Percentiles rank a stretch among this genome's conserved stretches.
Conservation (phyloP, 2,888 invertebrate species). For the Agrochola macilenta region DNA sequence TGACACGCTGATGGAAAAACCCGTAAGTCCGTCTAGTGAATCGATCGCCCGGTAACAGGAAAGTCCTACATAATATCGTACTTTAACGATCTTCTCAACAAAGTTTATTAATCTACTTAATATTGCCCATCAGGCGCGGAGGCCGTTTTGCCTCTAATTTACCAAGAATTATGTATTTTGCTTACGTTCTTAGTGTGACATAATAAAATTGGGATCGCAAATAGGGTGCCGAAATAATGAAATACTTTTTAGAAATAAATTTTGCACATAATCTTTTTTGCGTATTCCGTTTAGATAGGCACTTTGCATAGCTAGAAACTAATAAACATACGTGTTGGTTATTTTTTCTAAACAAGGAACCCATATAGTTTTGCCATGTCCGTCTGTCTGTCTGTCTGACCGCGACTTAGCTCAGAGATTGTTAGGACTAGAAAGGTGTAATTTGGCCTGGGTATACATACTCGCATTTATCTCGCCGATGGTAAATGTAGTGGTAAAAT, state of each 20-base stretch:
- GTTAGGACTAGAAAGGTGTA: too few relatives aligned
- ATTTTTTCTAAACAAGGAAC: background rate
- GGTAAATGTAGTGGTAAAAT: too few relatives aligned
- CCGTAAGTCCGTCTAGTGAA: slow-evolving; percentile 63
- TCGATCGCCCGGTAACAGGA: slow-evolving; percentile 67
- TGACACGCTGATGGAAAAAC: slow-evolving; percentile 62
- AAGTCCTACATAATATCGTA: slow-evolving; percentile 61
- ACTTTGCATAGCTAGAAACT: background rate
- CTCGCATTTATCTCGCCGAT: too few relatives aligned
- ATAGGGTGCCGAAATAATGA: slow-evolving; percentile 21
- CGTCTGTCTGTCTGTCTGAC: too few relatives aligned
- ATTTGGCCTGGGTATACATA: too few relatives aligned
- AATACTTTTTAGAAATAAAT: slow-evolving; percentile 5
- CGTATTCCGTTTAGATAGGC: background rate
- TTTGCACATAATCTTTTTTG: background rate
- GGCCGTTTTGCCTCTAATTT: slow-evolving; percentile 46
- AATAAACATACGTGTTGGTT: background rate
- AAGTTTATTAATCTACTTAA: slow-evolving; percentile 65
- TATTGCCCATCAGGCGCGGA: slow-evolving; percentile 51
- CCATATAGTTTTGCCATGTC: too few relatives aligned
- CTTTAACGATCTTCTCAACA: slow-evolving; percentile 61
- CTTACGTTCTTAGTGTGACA: slow-evolving; percentile 41
- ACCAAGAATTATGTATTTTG: slow-evolving; percentile 49
- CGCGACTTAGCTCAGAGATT: too few relatives aligned
- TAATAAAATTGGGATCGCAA: slow-evolving; percentile 43